A percentile compares a stretch with the other conserved stretches of the same genome.
These are phyloP conservation scores for Ptilorrhoa leucosticta DNA, from an alignment of 2,113 vertebrate genomes.

Conservation along the genomic window DNA sequence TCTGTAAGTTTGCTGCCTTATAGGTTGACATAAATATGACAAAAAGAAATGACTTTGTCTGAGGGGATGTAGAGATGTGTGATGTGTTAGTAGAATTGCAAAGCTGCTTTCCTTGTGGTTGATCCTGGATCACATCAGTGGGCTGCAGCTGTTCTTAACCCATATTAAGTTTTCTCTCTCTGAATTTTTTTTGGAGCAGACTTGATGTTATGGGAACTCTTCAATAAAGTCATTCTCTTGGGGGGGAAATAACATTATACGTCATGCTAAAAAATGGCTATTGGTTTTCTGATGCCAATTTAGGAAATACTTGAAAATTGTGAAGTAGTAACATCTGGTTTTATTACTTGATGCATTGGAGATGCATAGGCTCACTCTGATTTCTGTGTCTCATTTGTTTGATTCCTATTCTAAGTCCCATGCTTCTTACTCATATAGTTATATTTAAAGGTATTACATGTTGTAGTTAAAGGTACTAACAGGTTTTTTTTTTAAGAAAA, in stretches of 20 bases:
- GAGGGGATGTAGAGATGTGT: conserved; percentile 41
- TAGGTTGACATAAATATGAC: conserved; percentile 52
- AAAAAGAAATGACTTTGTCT: conserved; percentile 48
- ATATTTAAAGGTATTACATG: background rate
- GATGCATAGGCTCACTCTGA: background rate
- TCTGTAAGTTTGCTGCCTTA: conserved; percentile 46
- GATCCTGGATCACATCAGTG: conserved; percentile 17
- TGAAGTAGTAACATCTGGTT: conserved; percentile 13
- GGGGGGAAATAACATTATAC: conserved; percentile 4
- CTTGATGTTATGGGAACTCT: conserved; percentile 36
- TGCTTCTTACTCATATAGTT: background rate
- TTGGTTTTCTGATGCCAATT: conserved; percentile 25
- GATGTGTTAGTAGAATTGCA: conserved; percentile 39
- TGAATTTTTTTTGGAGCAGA: conserved; percentile 26
- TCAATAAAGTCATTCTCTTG: conserved; percentile 29
- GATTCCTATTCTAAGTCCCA: background rate
- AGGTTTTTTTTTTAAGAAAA: background rate
- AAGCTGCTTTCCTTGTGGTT: conserved; percentile 46
- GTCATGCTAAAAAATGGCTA: conserved; percentile 33
- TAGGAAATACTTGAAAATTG: conserved; percentile 6
- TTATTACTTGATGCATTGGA: background rate
- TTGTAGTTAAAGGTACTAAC: background rate
- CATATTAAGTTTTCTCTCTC: background rate
- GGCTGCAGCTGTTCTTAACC: conserved; percentile 19
- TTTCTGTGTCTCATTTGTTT: background rate